These are phyloP conservation scores for Pandemis heparana DNA, from an alignment of 2,888 invertebrate genomes.

Conservation along the genomic window DNA sequence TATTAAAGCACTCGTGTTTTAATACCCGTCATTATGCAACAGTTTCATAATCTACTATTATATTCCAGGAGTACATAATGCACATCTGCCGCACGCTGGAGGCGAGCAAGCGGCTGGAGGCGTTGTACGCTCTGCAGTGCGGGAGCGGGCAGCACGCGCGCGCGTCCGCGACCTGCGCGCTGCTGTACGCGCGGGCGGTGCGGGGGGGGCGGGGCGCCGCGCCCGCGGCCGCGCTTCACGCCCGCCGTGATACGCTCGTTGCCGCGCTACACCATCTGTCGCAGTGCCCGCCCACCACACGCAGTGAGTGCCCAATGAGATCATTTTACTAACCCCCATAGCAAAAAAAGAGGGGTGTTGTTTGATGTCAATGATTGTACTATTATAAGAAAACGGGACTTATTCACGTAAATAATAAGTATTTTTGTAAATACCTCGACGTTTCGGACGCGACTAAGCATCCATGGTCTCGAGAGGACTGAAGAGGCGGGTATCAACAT, in stretches of 20 bases:
- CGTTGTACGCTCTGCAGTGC: constrained; percentile 90
- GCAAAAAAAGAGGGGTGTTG: too few species aligned
- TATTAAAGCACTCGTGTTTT: too few species aligned
- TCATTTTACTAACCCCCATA: too few species aligned
- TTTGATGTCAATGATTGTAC: too few species aligned
- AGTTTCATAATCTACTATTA: neutral
- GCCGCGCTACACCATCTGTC: constrained; percentile 88
- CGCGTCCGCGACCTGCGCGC: constrained; percentile 92
- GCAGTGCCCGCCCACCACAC: constrained; percentile 71
- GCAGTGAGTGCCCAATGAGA: constrained; percentile 58
- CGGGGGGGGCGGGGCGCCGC: constrained; percentile 47
- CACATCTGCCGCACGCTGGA: constrained; percentile 90
- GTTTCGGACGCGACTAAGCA: too few species aligned
- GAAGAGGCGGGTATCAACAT: too few species aligned
- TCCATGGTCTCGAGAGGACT: too few species aligned
- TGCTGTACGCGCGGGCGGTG: constrained; percentile 87
- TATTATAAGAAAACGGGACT: too few species aligned
- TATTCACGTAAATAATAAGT: too few species aligned
- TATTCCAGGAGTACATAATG: constrained; percentile 87
- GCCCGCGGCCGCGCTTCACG: constrained; percentile 79
- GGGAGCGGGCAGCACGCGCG: constrained; percentile 90
- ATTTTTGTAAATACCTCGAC: too few species aligned
- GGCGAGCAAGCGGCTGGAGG: constrained; percentile 88
- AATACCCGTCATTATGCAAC: too few species aligned
- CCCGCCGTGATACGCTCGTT: constrained; percentile 74